Conservation (phyloP, 1,140 invertebrate genomes). For the Drosophila teissieri region DNA sequence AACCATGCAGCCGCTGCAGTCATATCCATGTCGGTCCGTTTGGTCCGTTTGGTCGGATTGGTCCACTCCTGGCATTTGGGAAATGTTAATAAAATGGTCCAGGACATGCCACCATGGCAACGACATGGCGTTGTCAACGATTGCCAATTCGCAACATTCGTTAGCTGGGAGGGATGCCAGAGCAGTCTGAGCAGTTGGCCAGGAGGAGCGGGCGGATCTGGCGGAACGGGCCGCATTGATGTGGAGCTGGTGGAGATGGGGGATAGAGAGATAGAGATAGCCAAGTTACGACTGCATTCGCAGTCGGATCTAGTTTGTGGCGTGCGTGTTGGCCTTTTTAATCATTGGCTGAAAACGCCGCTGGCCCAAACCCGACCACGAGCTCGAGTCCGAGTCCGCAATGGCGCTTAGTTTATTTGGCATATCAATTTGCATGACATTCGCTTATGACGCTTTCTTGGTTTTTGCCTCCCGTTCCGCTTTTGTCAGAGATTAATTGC, state of each 20-base stretch:
- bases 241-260: background rate
- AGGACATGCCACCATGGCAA: conserved; percentile 62
- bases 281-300: conserved; percentile 5
- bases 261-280: conserved; percentile 5
- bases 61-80: conserved; percentile 52
- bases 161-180: conserved; percentile 28
- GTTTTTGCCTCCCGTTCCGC: background rate
- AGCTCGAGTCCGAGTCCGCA: conserved; percentile 7
- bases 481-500: conserved; percentile 39
- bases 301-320: conserved; percentile 38
- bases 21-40: conserved; percentile 46
- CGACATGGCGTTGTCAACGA: conserved; percentile 56
- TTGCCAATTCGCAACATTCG: conserved; percentile 42
- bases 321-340: conserved; percentile 51
- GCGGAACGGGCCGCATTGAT: too few relatives aligned
- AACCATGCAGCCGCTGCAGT: conserved; percentile 25
- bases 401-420: conserved; percentile 63
- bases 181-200: background rate
- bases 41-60: conserved; percentile 6
- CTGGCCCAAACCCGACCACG: conserved; percentile 1
- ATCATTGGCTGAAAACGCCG: conserved; percentile 47
- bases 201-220: background rate
- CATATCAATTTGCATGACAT: conserved; percentile 64
- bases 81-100: conserved; percentile 64
- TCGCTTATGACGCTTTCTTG: conserved; percentile 44